Base-by-base conservation (phyloP, 2,113 vertebrate species). In the Atractosteus spatula region DNA sequence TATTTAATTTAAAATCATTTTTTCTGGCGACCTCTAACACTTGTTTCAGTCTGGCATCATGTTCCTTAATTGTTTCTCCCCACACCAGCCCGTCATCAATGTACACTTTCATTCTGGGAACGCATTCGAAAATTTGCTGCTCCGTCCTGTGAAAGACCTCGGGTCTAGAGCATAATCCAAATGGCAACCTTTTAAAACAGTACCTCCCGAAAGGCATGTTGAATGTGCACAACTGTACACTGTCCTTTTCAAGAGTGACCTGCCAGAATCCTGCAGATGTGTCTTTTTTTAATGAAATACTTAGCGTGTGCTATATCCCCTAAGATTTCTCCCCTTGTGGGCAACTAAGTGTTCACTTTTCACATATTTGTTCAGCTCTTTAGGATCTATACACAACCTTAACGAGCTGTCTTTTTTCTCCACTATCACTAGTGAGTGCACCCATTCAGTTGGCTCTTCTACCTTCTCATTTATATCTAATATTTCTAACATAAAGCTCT, bases 191-290 rank as follows among this genome's bases (percentile, higher is more conserved):
- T 42, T 66, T 66, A 42, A 72, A 72, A 11, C 2, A 66, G 8
- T 72, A 72, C 12, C 41, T 54, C 2, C 71, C 71, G 56, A 72
- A 66, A 56, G 51, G 71, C 4, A 59, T 72, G 54, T 72, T 73
- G 56, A 61, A 68, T 47, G 72, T 68, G 41, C 72, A 68, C 11
- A 68, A 51, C 55, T 11, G 44, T 44, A 65, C 12, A 55, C 71
- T 72, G 7, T 63, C 56, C n/a, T 64, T 64, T 41, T 41, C 17
- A 11, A 64, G 41, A 7, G 1, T 41, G 7, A 64, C 7, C 17
- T 64, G 62, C 62, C 1, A 64, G 41, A 64, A 3, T 3, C 62
- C 17, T 41, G 17, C 4, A 2, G 62, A 64, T 6, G 62, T 5
- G 2, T 64, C 62, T 45, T n/a, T 7, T 8, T 62, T 72, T 8